Evolutionary conservation across 2,888 invertebrate genomes (phyloP).

Genomic region (Isotomurus palustris): DNA sequence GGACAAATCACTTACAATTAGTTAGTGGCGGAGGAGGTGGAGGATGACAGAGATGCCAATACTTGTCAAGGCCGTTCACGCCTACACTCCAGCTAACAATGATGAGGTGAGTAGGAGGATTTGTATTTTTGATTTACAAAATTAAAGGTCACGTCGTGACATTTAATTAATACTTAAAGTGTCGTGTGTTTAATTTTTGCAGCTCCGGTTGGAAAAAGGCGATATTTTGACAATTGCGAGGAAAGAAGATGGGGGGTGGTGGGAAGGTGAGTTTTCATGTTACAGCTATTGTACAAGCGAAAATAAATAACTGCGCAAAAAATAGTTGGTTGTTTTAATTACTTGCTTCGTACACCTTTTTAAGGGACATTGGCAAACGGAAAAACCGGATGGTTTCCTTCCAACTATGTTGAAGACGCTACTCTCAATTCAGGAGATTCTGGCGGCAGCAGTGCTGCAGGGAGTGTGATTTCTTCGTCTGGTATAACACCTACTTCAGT

Average conservation of each 20-base stretch:
- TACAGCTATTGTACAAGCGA: too few relatives aligned
- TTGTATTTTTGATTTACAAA: neutral
- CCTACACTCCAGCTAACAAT: conserved; percentile 93
- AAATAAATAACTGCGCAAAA: too few relatives aligned
- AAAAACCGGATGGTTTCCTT: conserved; percentile 97
- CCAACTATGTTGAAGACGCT: conserved; percentile 88
- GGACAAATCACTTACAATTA: neutral
- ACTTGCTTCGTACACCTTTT: too few relatives aligned
- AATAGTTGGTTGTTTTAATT: too few relatives aligned
- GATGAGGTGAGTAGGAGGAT: conserved; percentile 64
- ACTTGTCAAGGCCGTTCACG: conserved; percentile 84
- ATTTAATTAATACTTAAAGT: neutral
- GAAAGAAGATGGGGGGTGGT: conserved; percentile 95
- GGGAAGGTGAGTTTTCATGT: conserved; percentile 72
- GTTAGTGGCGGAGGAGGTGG: neutral
- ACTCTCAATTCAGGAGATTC: neutral
- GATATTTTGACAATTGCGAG: conserved; percentile 96
- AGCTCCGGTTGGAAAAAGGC: conserved; percentile 90
- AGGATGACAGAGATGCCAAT: conserved; percentile 50
- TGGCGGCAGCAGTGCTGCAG: neutral
- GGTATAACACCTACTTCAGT: too few relatives aligned
- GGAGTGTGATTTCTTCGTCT: too few relatives aligned
- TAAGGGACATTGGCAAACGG: conserved; percentile 57
- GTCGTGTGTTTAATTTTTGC: conserved; percentile 47
- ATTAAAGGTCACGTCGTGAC: neutral